Percentiles rank a stretch among this genome's conserved stretches.
phyloP scores from a whole-genome alignment of 92 coral and sea anemone genomes.

The Hydrozoanthus gracilis region DNA sequence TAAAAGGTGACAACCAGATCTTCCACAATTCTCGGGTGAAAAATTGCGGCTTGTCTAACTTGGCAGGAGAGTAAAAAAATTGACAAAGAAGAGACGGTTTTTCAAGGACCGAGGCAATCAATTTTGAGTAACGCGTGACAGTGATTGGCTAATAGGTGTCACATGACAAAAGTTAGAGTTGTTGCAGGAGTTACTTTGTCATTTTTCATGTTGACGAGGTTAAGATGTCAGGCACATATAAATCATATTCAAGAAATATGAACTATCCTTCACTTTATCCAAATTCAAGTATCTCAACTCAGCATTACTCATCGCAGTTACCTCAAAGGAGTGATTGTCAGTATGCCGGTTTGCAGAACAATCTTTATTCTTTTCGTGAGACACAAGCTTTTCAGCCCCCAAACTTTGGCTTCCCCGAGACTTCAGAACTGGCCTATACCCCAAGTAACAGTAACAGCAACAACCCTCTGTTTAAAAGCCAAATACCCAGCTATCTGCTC shows the following conservation, averaged over 20 bases:
- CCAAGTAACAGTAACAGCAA: constrained; percentile 7
- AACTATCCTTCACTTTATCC: constrained; percentile 87
- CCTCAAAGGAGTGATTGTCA: constrained; percentile 82
- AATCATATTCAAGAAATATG: constrained; percentile 99
- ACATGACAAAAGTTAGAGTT: constrained; percentile 75
- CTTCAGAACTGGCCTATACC: constrained; percentile 5
- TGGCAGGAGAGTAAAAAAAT: constrained; percentile 50
- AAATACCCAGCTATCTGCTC: constrained; percentile 75
- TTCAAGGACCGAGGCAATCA: constrained; percentile 65
- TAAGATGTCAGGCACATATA: constrained; percentile 98
- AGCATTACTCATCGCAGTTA: constrained; percentile 76
- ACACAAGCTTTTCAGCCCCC: constrained; percentile 43
- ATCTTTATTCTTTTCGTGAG: constrained; percentile 57
- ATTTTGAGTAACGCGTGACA: constrained; percentile 55
- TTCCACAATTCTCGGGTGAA: constrained; percentile 8
- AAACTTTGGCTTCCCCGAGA: constrained; percentile 7
- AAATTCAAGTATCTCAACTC: constrained; percentile 79
- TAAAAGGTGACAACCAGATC: constrained; percentile 27
- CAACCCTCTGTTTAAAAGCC: constrained; percentile 39
- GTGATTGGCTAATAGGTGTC: constrained; percentile 82
- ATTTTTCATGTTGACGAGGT: constrained; percentile 84
- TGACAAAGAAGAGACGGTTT: constrained; percentile 42
- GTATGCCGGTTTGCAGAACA: constrained; percentile 70
- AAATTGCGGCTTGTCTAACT: constrained; percentile 31
- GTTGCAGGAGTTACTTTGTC: constrained; percentile 81